Evolutionary conservation across 2,113 vertebrate species (phyloP).

Genomic region (Podarcis raffonei): DNA sequence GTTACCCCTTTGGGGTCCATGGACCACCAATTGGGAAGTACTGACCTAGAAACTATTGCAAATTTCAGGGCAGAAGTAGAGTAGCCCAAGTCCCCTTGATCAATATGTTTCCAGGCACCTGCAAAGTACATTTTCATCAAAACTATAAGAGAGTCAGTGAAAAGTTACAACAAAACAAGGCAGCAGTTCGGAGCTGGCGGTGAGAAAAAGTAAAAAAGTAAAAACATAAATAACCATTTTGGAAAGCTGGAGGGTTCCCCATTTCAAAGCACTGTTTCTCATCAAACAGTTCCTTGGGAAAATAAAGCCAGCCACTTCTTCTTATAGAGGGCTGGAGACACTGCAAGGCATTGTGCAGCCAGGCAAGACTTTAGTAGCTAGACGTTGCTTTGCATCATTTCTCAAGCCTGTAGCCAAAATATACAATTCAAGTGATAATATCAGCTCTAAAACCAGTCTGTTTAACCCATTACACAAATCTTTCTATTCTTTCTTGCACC

Average conservation of each 20-base stretch:
- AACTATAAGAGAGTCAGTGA: background rate
- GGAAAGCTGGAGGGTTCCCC: background rate
- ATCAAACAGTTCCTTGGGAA: background rate
- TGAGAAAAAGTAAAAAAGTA: background rate
- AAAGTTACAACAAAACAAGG: constrained; percentile 11
- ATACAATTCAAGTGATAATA: constrained; percentile 24
- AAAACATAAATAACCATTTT: background rate
- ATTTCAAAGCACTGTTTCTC: constrained; percentile 9
- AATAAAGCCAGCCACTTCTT: background rate
- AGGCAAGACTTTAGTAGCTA: background rate
- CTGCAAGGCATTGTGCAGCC: background rate
- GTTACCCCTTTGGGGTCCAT: too few relatives aligned
- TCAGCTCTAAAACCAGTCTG: constrained; percentile 43
- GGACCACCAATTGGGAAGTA: too few relatives aligned
- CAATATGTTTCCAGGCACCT: background rate
- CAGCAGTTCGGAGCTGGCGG: background rate
- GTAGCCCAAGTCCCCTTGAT: background rate
- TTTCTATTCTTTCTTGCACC: constrained; percentile 58
- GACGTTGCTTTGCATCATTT: background rate
- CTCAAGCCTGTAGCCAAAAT: background rate
- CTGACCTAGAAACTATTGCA: background rate
- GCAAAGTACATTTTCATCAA: background rate
- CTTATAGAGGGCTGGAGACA: background rate
- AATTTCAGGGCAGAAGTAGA: background rate
- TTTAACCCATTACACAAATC: constrained; percentile 58